These are phyloP conservation scores for Sebastes minor DNA, from an alignment of 2,797 vertebrate species.

Conservation along the genomic window DNA sequence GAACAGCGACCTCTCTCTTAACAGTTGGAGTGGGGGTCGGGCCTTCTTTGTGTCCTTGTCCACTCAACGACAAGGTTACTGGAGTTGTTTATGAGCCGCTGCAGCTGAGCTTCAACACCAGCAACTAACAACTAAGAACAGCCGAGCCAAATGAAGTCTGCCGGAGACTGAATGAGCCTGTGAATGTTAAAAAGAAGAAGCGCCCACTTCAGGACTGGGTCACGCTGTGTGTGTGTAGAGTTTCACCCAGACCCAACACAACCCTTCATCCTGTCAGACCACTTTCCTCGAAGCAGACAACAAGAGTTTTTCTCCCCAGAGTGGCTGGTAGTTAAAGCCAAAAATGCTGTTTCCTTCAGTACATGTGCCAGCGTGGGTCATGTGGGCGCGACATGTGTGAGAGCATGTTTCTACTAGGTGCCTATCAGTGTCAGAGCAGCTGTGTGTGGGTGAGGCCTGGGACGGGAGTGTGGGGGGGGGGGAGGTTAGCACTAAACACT, in stretches of 20 bases:
- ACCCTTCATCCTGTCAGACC: neutral
- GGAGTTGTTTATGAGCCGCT: conserved; percentile 55
- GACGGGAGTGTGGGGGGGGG: neutral
- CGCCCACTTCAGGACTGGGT: conserved; percentile 9
- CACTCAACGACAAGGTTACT: conserved; percentile 57
- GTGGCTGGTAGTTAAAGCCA: neutral
- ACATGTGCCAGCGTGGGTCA: neutral
- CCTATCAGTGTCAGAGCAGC: conserved; percentile 69
- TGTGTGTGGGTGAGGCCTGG: conserved; percentile 62
- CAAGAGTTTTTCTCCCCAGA: neutral
- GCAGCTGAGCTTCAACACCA: conserved; percentile 26
- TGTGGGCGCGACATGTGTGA: conserved; percentile 16
- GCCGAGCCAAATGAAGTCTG: conserved; percentile 9
- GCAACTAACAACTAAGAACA: neutral
- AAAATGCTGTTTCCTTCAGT: neutral
- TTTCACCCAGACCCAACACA: conserved; percentile 4
- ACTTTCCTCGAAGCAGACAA: neutral
- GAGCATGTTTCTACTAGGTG: conserved; percentile 1
- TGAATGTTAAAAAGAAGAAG: conserved; percentile 12
- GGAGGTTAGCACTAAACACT: neutral
- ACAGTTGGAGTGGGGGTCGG: neutral
- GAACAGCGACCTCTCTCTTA: neutral
- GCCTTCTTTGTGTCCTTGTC: conserved; percentile 55
- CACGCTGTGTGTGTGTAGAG: neutral
- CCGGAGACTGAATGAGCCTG: neutral